Percentiles rank a stretch among this genome's conserved stretches.
Conservation (phyloP, 2,797 vertebrate genomes). For the Pseudochaenichthys georgianus region DNA sequence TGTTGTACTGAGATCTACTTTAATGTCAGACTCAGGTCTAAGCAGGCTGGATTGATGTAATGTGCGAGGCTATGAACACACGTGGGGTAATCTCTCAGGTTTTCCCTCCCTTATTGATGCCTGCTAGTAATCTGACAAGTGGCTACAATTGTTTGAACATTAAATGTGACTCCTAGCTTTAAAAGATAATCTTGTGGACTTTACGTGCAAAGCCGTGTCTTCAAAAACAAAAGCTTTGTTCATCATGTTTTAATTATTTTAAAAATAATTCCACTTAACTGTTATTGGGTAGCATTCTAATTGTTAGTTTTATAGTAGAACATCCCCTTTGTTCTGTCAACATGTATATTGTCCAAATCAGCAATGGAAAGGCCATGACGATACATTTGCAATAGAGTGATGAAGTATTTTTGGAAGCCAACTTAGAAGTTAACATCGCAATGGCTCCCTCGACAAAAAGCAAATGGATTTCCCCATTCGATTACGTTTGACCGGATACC, state of each 20-base stretch:
- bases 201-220: not conserved
- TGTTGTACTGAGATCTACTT: constrained; percentile 47
- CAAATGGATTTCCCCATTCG: too few relatives aligned
- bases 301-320: not conserved
- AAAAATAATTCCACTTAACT: not conserved
- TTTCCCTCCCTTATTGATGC: not conserved
- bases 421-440: too few relatives aligned
- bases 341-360: not conserved
- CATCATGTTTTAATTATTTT: not conserved
- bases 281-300: not conserved
- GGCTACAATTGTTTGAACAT: not conserved
- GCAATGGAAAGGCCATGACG: too few relatives aligned
- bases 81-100: constrained; percentile 24
- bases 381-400: not conserved
- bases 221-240: not conserved
- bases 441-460: too few relatives aligned
- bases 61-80: constrained; percentile 10
- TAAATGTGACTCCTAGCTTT: not conserved
- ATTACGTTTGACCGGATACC: too few relatives aligned
- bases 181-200: not conserved
- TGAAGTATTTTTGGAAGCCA: too few relatives aligned
- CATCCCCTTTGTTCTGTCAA: not conserved
- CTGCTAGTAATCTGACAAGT: not conserved
- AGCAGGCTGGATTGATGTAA: constrained; percentile 41
- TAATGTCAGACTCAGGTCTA: constrained; percentile 57